Evolutionary conservation across 2,797 vertebrate genomes (phyloP).

Genomic region (Sebastes dallii): DNA sequence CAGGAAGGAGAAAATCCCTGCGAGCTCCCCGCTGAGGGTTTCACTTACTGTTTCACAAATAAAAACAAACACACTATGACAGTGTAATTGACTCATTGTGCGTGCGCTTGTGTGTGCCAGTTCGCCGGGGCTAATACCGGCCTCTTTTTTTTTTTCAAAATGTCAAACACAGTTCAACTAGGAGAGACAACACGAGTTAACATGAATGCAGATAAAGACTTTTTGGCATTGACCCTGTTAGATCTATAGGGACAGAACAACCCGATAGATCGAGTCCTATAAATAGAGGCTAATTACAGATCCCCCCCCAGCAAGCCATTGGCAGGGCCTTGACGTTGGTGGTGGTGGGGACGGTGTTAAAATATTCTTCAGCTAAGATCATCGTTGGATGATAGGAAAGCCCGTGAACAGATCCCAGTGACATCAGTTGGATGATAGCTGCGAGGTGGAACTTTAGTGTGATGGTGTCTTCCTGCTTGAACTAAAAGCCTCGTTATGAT

Average conservation of each 20-base stretch:
- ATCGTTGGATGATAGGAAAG: too few relatives aligned
- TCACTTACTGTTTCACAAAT: slow-evolving; percentile 40
- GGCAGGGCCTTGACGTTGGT: too few relatives aligned
- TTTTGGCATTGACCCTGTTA: not conserved
- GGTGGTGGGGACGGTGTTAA: not conserved
- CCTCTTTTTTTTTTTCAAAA: not conserved
- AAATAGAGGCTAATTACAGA: not conserved
- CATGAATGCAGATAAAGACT: not conserved
- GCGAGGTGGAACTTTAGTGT: too few relatives aligned
- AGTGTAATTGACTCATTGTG: slow-evolving; percentile 50
- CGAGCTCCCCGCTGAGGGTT: slow-evolving; percentile 8
- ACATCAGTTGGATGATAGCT: too few relatives aligned
- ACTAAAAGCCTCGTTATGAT: too few relatives aligned
- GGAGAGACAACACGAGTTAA: not conserved
- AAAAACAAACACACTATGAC: slow-evolving; percentile 64
- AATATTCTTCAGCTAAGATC: too few relatives aligned
- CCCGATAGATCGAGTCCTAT: not conserved
- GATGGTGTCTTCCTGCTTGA: too few relatives aligned
- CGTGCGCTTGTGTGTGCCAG: not conserved
- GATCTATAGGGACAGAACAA: not conserved
- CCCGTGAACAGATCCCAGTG: too few relatives aligned
- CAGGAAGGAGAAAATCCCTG: slow-evolving; percentile 53
- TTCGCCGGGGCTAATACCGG: not conserved
- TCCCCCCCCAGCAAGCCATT: not conserved
- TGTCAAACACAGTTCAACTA: slow-evolving; percentile 22